A percentile compares a stretch with the other conserved stretches of the same genome.
phyloP scores from a whole-genome alignment of 1,140 invertebrate species.

The Nymphalis io region DNA sequence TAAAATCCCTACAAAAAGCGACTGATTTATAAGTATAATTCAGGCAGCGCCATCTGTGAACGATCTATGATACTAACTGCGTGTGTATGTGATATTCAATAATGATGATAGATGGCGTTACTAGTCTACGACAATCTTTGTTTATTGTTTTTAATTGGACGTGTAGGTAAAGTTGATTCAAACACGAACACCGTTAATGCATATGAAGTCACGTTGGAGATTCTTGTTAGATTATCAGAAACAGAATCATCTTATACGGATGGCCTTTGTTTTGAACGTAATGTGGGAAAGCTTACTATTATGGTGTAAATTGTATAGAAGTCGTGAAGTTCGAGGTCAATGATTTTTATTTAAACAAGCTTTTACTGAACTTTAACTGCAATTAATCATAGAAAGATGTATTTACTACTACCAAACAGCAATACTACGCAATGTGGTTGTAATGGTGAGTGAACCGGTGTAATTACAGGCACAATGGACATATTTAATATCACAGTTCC shows the following conservation, averaged over 20 bases:
- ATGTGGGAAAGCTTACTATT: not conserved
- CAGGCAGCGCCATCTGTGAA: slow-evolving; percentile 31
- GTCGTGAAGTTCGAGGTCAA: slow-evolving; percentile 1
- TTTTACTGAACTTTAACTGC: too few species aligned
- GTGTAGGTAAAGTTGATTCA: not conserved
- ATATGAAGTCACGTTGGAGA: not conserved
- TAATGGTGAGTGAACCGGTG: too few species aligned
- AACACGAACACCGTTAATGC: slow-evolving; percentile 1
- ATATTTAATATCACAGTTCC: too few species aligned
- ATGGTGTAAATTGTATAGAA: not conserved
- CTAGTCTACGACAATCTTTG: slow-evolving; percentile 2
- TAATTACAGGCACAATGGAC: too few species aligned
- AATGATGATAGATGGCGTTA: slow-evolving; percentile 26
- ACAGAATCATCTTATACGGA: not conserved
- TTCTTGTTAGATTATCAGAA: not conserved
- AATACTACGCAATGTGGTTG: too few species aligned
- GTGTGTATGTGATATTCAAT: not conserved
- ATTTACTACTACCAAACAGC: too few species aligned
- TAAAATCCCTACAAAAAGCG: not conserved
- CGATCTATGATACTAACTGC: slow-evolving; percentile 14
- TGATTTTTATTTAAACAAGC: not conserved
- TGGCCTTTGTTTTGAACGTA: not conserved
- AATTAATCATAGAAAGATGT: too few species aligned
- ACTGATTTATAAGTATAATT: not conserved
- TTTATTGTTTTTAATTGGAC: slow-evolving; percentile 12